Percentiles rank a stretch among this genome's conserved stretches.
These are phyloP conservation scores for Taphrorychus bicolor DNA, from an alignment of 2,888 invertebrate genomes.

Conservation along the genomic window DNA sequence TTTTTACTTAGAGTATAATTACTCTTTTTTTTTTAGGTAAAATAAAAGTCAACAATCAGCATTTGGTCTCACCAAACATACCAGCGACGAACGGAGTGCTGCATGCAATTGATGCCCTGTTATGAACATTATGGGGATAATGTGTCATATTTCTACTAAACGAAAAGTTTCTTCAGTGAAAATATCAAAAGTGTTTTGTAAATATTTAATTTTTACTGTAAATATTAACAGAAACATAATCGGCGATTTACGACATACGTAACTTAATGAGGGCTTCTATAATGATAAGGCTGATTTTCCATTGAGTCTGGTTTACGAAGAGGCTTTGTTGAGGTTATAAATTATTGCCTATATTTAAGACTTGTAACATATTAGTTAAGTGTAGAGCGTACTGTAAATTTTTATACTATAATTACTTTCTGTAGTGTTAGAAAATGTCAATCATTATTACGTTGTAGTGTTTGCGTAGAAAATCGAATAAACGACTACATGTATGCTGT, in stretches of 20 bases:
- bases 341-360: background rate
- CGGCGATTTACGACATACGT: no score
- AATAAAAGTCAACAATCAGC: constrained; percentile 83
- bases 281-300: constrained; percentile 3
- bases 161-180: background rate
- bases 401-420: background rate
- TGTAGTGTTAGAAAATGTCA: background rate
- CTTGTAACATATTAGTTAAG: constrained; percentile 6
- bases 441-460: no score
- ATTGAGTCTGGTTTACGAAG: background rate
- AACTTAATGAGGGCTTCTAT: background rate
- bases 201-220: background rate
- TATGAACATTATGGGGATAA: constrained; percentile 58
- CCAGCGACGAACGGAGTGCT: constrained; percentile 89
- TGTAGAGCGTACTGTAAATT: background rate
- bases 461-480: no score
- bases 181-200: background rate
- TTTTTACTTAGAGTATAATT: background rate
- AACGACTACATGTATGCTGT: no score
- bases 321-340: background rate
- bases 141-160: background rate
- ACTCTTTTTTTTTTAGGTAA: constrained; percentile 66
- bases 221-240: background rate
- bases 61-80: constrained; percentile 83
- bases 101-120: constrained; percentile 77